Evolutionary conservation across 2,888 invertebrate species (phyloP), one percentile per base, ranked within the genome.

Genomic region (Perizoma flavofasciatum): DNA sequence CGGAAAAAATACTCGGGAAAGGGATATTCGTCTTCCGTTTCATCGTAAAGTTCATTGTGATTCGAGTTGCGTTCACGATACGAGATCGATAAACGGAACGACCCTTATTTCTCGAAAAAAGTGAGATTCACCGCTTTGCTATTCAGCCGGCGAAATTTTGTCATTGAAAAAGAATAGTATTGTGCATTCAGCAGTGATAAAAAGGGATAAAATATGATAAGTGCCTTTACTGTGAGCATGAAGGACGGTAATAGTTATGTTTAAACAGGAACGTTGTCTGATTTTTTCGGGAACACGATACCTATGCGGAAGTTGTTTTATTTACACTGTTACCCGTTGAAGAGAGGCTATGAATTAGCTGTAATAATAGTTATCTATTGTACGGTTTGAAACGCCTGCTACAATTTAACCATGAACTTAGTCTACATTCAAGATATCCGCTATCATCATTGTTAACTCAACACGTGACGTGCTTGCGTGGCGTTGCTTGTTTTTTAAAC

Each of bases 81-180:
- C 83, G 78, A 76, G 83, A 85, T 85, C 86, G 85, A 86, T 86
- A 85, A 83, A 76, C 79, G 79, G 73, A 81, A 83, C 81, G 82
- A 82, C 80, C 81, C 78, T 75, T 76, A 75, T 71, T 80, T 77
- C 76, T 76, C 74, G 79, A 81, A 83, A 82, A 71, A 83, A 83
- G 80, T 81, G 79, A 80, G 81, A 85, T 82, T 78, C 83, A 77
- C 82, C 75, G 79, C 78, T 84, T 83, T 84, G 73, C 79, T 83
- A 85, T 86, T 85, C 85, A 77, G 71, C 72, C 75, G 75, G 79
- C 83, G 82, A 73, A 78, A 77, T 81, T 81, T 81, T 79, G 85
- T 85, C 85, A 85, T 85, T 85, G 85, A 85, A 84, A 86, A 82
- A 80, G 78, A 85, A 85, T 81, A 79, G 77, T 82, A 77, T 84